phyloP scores from a whole-genome alignment of 64 coral and sea anemone species.

The Stichodactyla helianthus region DNA sequence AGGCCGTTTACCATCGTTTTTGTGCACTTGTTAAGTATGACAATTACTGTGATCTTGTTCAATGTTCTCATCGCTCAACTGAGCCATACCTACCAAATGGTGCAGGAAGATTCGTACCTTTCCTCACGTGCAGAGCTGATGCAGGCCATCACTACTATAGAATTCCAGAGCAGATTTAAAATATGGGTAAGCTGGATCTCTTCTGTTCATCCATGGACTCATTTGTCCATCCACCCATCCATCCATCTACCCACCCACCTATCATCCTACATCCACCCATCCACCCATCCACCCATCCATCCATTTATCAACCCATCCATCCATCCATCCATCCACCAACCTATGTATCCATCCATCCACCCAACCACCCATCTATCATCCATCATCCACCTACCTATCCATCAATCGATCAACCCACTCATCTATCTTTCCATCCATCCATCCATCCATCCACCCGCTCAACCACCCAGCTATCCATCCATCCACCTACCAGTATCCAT shows the following conservation, averaged over 20 bases:
- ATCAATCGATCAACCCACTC: no score
- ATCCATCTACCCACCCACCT: neutral
- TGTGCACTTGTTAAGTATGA: neutral
- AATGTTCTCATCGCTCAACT: slow-evolving; percentile 33
- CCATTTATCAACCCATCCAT: no score
- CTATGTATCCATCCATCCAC: no score
- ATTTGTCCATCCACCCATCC: neutral
- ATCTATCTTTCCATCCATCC: no score
- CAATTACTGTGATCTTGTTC: neutral
- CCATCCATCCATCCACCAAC: no score
- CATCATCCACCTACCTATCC: no score
- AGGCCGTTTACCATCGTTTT: neutral
- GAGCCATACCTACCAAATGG: slow-evolving; percentile 17
- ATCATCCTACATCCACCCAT: no score
- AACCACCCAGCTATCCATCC: neutral
- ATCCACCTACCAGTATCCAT: neutral
- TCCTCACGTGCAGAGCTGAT: slow-evolving; percentile 8
- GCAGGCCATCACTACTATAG: slow-evolving; percentile 16
- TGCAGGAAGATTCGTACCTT: slow-evolving; percentile 16
- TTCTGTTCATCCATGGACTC: neutral
- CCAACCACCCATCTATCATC: no score
- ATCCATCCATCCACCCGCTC: neutral
- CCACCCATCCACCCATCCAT: neutral
- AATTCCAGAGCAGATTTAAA: slow-evolving; percentile 30
- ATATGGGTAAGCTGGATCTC: slow-evolving; percentile 5